Conservation (phyloP, 2,797 vertebrate species). For the Cynopterus sphinx region DNA sequence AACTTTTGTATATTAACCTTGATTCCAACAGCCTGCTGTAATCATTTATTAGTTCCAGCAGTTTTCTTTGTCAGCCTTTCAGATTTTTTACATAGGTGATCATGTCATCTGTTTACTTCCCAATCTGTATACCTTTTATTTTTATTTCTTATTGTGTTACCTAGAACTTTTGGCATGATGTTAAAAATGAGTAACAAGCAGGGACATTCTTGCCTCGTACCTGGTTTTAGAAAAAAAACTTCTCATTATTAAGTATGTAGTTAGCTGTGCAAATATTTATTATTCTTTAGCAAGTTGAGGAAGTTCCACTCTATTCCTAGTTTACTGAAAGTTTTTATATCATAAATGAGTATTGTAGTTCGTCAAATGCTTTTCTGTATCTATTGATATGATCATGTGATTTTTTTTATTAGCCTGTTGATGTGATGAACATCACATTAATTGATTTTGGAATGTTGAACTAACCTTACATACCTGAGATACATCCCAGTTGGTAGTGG, state of each 20-base stretch:
- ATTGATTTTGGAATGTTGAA: no score
- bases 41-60: neutral
- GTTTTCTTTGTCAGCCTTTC: neutral
- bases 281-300: neutral
- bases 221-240: neutral
- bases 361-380: neutral
- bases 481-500: no score
- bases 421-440: no score
- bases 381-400: neutral
- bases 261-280: neutral
- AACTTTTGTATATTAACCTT: neutral
- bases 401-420: neutral
- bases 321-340: neutral
- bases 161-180: neutral
- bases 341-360: neutral
- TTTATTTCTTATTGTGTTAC: neutral
- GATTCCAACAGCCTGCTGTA: neutral
- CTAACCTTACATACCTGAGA: no score
- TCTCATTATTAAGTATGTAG: neutral
- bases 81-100: neutral
- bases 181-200: neutral
- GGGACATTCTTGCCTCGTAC: neutral
- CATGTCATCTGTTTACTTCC: neutral
- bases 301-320: neutral
- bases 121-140: no score